Evolutionary conservation across 2,888 invertebrate genomes (phyloP), one percentile per base, ranked within the genome.

Genomic region (Rhopalosiphum nymphaeae): DNA sequence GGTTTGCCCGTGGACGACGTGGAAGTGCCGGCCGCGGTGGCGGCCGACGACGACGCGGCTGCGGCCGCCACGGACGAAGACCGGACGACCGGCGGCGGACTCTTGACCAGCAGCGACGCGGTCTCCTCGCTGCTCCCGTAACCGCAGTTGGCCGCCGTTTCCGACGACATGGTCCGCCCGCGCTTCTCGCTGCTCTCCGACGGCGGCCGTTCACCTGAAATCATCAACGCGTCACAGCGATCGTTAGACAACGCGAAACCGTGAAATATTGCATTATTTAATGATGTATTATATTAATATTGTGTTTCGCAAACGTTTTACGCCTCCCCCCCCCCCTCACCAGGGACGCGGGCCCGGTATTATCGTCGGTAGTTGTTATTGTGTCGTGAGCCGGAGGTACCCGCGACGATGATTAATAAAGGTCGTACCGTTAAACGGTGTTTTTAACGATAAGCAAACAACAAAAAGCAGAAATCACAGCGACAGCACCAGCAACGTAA

Each of bases 91-190:
- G 95, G 95, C 95, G 95, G 95, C 95, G 95, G 94, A 57, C 95
- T 95, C 95, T 97, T 95, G 97, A 97, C 97, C 95, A 98, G 96
- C 95, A 98, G 97, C 95, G 98, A 98, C 94, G 98, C 97, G 94
- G 98, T 98, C 96, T 98, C 98, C 96, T 98, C 98, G 95, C 97
- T 97, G 96, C 97, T 98, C 95, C 98, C 97, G 95, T 97, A 97
- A 95, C 97, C 97, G 89, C 97, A 97, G 95, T 97, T 97, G 90
- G 96, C 96, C 91, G 96, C 96, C 92, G 96, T 96, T 26, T 95
- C 95, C 9, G 94, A 89, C 4, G 94, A 94, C 89, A 92, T 95
- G 92, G 7, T 78, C 97, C 94, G 98, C 98, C 96, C 98, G 97
- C n/a, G n/a, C 13, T 67, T n/a, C 95, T 97, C 97, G 87, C 97